Conservation (phyloP, 2,113 vertebrate genomes). For the Poecile atricapillus region DNA sequence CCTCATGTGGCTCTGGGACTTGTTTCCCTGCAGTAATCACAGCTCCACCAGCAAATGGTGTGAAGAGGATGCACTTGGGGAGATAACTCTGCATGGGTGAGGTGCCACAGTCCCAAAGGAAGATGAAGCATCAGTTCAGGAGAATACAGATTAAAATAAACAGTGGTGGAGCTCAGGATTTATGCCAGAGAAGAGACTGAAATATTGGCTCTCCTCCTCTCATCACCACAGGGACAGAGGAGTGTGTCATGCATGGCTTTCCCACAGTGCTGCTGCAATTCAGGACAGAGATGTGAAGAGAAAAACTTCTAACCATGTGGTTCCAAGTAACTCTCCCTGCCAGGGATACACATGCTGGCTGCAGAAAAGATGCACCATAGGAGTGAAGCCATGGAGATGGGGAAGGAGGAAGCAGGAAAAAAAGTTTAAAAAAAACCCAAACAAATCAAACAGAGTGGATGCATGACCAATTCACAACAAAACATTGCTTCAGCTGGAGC, state of each 20-base stretch:
- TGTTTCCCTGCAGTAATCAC: background rate
- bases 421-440: background rate
- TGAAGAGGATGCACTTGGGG: background rate
- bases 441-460: background rate
- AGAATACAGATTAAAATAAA: background rate
- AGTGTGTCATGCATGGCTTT: fast-evolving
- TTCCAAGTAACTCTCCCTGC: background rate
- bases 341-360: background rate
- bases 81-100: background rate
- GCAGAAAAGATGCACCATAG: background rate
- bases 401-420: background rate
- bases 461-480: background rate
- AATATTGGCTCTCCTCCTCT: background rate
- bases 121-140: background rate
- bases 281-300: background rate
- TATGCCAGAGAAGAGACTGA: background rate
- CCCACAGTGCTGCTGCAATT: background rate
- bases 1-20: background rate
- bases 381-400: background rate
- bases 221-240: background rate
- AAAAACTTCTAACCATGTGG: background rate
- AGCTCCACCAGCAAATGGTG: background rate
- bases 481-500: background rate
- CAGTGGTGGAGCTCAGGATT: background rate
- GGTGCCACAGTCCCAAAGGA: background rate